Evolutionary conservation across 1,140 invertebrate species (phyloP).

Genomic region (Drepana arcuata): DNA sequence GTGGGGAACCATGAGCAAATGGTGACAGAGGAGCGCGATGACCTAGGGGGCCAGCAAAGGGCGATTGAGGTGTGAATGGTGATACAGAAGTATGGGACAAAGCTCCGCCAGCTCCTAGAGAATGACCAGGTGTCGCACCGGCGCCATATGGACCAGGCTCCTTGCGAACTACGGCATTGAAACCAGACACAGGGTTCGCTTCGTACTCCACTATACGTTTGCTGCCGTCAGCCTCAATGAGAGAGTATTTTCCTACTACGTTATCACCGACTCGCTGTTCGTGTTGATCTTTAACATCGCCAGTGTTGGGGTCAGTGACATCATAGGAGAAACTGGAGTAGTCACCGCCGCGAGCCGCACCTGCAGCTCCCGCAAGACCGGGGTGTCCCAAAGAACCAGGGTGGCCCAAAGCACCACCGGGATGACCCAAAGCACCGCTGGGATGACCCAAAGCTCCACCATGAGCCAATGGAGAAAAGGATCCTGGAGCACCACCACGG

Average conservation of each 20-base stretch:
- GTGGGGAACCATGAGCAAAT: constrained; percentile 14
- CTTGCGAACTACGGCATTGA: constrained; percentile 67
- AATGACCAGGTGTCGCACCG: no score
- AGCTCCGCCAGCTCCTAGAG: no score
- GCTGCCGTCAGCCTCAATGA: constrained; percentile 62
- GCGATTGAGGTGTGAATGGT: no score
- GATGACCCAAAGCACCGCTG: constrained; percentile 21
- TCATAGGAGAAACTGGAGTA: constrained; percentile 55
- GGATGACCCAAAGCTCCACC: constrained; percentile 8
- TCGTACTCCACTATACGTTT: constrained; percentile 66
- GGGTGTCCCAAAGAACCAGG: constrained; percentile 7
- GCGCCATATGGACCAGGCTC: no score
- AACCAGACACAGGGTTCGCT: constrained; percentile 58
- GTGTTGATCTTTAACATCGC: constrained; percentile 67
- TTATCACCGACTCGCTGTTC: constrained; percentile 70
- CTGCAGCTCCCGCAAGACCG: constrained; percentile 24
- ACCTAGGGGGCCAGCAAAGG: constrained; percentile 2
- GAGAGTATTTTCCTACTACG: constrained; percentile 69
- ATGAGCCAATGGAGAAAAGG: constrained; percentile 5
- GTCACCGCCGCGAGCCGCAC: constrained; percentile 27
- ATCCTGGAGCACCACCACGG: constrained; percentile 8
- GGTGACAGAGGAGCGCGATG: not conserved
- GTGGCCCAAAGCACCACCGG: constrained; percentile 14
- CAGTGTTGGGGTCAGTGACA: constrained; percentile 65
- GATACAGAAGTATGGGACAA: no score